A percentile compares a stretch with the other conserved stretches of the same genome.
phyloP scores from a whole-genome alignment of 2,888 invertebrate genomes.

The Stramonita haemastoma region DNA sequence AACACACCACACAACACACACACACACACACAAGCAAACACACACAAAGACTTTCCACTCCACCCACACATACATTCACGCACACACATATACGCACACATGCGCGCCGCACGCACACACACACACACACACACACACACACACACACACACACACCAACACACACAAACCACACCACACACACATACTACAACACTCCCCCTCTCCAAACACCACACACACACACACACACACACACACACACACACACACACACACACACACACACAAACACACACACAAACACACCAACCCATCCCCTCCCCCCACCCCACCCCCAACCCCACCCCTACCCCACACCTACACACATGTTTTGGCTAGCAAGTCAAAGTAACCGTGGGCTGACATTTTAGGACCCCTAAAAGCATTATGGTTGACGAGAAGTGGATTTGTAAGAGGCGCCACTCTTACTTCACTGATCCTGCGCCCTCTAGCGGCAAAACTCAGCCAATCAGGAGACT shows the following conservation, averaged over 20 bases:
- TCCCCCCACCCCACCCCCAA: background rate
- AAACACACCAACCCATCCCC: background rate
- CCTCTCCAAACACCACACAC: too few relatives aligned
- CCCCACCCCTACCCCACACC: background rate
- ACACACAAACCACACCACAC: background rate
- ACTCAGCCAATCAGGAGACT: background rate
- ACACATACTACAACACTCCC: too few relatives aligned
- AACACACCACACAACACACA: background rate
- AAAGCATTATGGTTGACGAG: background rate
- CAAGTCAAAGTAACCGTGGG: background rate
- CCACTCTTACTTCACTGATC: background rate
- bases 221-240: background rate
- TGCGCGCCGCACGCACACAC: background rate
- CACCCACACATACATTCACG: background rate
- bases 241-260: conserved; percentile 12
- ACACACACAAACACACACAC: background rate
- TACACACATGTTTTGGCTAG: background rate
- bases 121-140: conserved; percentile 23
- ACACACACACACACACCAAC: background rate
- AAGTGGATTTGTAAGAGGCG: background rate
- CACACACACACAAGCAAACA: conserved; percentile 13
- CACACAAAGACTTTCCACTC: background rate
- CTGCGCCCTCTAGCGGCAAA: background rate
- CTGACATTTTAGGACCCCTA: background rate
- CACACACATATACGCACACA: background rate